phyloP scores from a whole-genome alignment of 2,797 vertebrate species.

The Pipistrellus nathusii region DNA sequence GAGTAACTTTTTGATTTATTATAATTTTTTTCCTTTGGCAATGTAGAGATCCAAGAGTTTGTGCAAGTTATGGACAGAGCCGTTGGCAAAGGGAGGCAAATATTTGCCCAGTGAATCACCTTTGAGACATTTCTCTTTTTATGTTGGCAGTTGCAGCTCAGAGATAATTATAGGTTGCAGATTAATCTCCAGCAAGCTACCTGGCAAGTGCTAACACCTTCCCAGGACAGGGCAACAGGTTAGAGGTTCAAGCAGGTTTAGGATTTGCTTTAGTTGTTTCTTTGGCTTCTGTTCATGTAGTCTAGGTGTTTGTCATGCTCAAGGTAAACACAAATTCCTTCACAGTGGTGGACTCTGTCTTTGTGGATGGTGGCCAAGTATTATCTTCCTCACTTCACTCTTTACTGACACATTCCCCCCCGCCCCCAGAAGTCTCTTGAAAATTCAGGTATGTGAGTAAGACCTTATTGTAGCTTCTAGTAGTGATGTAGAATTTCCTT shows the following conservation, averaged over 20 bases:
- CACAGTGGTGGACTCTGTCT: background rate
- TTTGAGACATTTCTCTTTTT: slow-evolving; percentile 12
- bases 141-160: background rate
- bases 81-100: background rate
- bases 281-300: background rate
- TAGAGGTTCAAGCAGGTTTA: background rate
- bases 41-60: background rate
- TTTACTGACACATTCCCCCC: background rate
- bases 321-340: background rate
- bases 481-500: background rate
- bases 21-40: slow-evolving; percentile 4
- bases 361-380: background rate
- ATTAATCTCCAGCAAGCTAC: background rate
- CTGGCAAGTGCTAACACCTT: background rate
- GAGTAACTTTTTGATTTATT: background rate
- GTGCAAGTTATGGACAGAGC: background rate
- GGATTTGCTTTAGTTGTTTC: background rate
- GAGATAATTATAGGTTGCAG: background rate
- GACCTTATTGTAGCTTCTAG: background rate
- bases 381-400: background rate
- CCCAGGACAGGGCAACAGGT: background rate
- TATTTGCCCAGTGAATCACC: background rate
- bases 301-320: background rate
- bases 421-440: background rate
- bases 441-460: background rate